Percentiles rank a stretch among this genome's conserved stretches.
Conservation (phyloP, 2,888 invertebrate genomes). For the Acanthopleura granulata region DNA sequence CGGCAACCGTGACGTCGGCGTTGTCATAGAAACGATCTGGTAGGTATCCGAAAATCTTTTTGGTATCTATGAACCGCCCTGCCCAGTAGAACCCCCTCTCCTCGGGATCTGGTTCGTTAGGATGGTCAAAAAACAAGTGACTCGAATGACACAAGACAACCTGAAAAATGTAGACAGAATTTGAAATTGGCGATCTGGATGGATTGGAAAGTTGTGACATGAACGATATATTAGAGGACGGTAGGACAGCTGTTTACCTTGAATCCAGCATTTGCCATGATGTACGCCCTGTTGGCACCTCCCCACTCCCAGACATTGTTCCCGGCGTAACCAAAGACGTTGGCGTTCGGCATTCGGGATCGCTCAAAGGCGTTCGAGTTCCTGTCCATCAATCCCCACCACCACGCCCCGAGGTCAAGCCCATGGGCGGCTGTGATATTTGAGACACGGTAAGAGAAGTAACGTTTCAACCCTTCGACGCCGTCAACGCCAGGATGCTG, state of each 20-base stretch:
- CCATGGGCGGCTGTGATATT: not conserved
- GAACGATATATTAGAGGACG: too few species aligned
- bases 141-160: conserved; percentile 59
- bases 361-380: not conserved
- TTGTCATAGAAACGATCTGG: conserved; percentile 53
- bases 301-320: conserved; percentile 38
- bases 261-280: conserved; percentile 36
- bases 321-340: conserved; percentile 32
- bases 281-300: conserved; percentile 26
- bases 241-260: conserved; percentile 26
- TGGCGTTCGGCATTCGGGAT: conserved; percentile 10
- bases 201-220: too few species aligned
- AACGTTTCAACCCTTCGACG: not conserved
- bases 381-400: conserved; percentile 33
- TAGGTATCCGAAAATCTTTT: conserved; percentile 52
- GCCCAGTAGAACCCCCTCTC: conserved; percentile 67
- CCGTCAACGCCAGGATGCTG: not conserved
- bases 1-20: conserved; percentile 45
- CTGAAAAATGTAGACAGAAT: conserved; percentile 34
- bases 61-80: conserved; percentile 55
- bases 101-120: conserved; percentile 59
- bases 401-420: conserved; percentile 32
- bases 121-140: conserved; percentile 60
- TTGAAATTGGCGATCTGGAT: not conserved
- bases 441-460: not conserved